phyloP scores from a whole-genome alignment of 1,140 invertebrate genomes.

The Polyergus mexicanus region DNA sequence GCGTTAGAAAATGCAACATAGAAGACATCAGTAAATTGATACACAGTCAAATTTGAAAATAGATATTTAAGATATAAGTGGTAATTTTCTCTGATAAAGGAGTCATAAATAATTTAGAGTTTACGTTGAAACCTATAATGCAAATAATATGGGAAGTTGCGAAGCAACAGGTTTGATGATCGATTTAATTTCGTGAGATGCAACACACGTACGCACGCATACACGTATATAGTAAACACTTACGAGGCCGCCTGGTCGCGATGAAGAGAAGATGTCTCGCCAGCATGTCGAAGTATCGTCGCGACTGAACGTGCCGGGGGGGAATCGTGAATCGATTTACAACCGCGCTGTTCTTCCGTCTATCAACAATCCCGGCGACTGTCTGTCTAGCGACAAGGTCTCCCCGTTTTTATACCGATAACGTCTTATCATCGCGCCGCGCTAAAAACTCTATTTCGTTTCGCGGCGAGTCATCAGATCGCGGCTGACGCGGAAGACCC shows the following conservation, averaged over 20 bases:
- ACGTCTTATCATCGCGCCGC: constrained; percentile 65
- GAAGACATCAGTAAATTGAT: no score
- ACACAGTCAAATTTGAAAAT: no score
- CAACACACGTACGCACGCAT: constrained; percentile 26
- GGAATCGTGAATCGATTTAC: constrained; percentile 57
- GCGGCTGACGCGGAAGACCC: constrained; percentile 11
- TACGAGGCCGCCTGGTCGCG: constrained; percentile 83
- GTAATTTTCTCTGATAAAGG: no score
- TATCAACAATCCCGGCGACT: constrained; percentile 78
- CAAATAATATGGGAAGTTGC: no score
- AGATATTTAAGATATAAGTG: no score
- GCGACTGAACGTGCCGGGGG: constrained; percentile 42
- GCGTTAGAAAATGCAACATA: background rate
- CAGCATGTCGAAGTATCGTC: constrained; percentile 77
- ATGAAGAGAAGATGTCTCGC: constrained; percentile 84
- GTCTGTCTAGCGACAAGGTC: constrained; percentile 81
- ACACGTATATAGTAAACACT: constrained; percentile 67
- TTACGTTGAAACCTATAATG: no score
- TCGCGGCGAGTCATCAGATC: background rate
- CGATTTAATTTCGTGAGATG: background rate
- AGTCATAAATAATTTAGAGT: no score
- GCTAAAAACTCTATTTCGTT: constrained; percentile 55
- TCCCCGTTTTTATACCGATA: constrained; percentile 66
- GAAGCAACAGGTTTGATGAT: background rate
- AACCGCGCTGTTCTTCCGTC: constrained; percentile 52